These are phyloP conservation scores for Folsomia manolachei DNA, from an alignment of 2,888 invertebrate genomes.

Conservation along the genomic window DNA sequence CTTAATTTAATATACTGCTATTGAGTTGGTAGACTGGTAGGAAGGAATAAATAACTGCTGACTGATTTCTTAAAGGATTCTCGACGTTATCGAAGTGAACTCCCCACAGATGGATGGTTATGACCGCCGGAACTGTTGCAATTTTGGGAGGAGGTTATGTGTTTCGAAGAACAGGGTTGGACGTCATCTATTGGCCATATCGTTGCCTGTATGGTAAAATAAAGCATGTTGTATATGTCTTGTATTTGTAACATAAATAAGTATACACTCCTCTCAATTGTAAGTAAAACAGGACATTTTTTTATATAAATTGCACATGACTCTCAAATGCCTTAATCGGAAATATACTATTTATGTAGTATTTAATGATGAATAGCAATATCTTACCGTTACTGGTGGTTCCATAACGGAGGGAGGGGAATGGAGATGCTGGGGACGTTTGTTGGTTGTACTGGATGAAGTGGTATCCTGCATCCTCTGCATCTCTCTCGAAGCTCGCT, in stretches of 20 bases:
- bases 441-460: conserved; percentile 22
- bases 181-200: conserved; percentile 52
- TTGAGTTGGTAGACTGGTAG: too few species aligned
- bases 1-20: too few species aligned
- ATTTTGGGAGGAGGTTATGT: conserved; percentile 45
- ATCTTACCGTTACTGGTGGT: conserved; percentile 49
- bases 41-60: too few species aligned
- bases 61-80: too few species aligned
- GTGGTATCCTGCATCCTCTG: conserved; percentile 35
- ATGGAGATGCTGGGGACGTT: conserved; percentile 25
- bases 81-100: conserved; percentile 40
- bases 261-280: neutral
- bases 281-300: too few species aligned
- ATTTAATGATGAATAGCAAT: neutral
- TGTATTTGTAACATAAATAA: neutral
- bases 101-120: conserved; percentile 28
- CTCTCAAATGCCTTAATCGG: too few species aligned
- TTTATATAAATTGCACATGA: too few species aligned
- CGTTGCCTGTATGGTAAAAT: too few species aligned
- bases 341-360: too few species aligned
- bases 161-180: conserved; percentile 52
- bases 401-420: conserved; percentile 39
- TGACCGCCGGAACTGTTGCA: conserved; percentile 39
- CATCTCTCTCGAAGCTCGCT: conserved; percentile 54
- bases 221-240: too few species aligned